phyloP scores from a whole-genome alignment of 2,113 vertebrate species.

The Chloroceryle aenea region DNA sequence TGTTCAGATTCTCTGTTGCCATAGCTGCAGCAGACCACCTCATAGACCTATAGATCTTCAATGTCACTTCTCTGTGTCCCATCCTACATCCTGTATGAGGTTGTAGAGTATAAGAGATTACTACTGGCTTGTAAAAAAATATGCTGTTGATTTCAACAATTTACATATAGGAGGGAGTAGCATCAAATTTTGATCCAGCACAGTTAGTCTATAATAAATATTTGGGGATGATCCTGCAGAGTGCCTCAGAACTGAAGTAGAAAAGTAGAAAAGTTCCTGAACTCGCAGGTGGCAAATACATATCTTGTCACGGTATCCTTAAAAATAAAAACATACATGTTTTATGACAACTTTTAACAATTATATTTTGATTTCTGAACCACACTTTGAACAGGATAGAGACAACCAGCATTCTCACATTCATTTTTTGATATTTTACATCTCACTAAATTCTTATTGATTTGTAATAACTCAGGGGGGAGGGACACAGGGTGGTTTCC shows the following conservation, averaged over 20 bases:
- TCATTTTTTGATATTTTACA: background rate
- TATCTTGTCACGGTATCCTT: background rate
- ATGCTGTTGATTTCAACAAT: background rate
- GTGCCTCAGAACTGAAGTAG: background rate
- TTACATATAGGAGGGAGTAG: background rate
- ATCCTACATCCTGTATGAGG: background rate
- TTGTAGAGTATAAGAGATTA: background rate
- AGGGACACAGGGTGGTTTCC: accelerated
- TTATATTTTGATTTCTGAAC: background rate
- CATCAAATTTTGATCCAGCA: background rate
- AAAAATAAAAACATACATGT: background rate
- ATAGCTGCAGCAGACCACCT: background rate
- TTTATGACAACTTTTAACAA: background rate
- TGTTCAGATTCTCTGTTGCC: background rate
- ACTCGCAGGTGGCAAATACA: background rate
- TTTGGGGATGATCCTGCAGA: background rate
- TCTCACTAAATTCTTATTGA: background rate
- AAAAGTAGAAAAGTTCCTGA: background rate
- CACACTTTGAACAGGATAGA: background rate
- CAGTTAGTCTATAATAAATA: background rate
- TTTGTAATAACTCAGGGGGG: background rate
- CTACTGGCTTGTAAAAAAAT: background rate
- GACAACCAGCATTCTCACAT: background rate
- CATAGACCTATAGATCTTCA: background rate
- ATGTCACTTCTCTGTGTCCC: background rate